Evolutionary conservation across 2,888 invertebrate species (phyloP).

Genomic region (Ophion ventricosus): DNA sequence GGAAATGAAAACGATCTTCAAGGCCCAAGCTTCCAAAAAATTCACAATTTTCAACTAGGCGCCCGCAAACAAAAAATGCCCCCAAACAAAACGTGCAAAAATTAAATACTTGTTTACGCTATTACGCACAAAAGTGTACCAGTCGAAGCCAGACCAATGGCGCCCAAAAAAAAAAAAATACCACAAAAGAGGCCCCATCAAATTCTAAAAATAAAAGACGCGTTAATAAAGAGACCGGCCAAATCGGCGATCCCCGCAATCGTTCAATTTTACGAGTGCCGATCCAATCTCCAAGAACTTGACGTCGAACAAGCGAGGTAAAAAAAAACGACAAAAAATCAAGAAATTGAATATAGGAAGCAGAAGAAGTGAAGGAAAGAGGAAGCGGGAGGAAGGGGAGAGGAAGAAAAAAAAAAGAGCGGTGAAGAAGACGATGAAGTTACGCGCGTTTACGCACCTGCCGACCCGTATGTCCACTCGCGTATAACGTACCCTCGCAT

Average conservation of each 20-base stretch:
- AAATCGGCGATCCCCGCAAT: background rate
- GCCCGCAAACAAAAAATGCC: too few species aligned
- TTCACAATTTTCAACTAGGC: too few species aligned
- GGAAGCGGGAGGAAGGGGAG: background rate
- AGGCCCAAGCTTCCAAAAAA: too few species aligned
- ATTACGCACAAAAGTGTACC: too few species aligned
- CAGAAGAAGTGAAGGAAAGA: background rate
- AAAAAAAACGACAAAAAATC: background rate
- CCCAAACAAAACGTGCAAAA: too few species aligned
- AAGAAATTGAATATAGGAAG: background rate
- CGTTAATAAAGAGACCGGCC: too few species aligned
- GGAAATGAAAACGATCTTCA: too few species aligned
- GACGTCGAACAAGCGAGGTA: background rate
- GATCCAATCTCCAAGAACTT: background rate
- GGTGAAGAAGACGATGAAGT: conserved; percentile 37
- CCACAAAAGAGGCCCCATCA: too few species aligned
- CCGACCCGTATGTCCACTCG: conserved; percentile 62
- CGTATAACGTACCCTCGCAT: conserved; percentile 54
- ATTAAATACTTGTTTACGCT: too few species aligned
- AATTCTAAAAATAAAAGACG: too few species aligned
- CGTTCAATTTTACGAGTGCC: background rate
- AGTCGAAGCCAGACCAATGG: too few species aligned
- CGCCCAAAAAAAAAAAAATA: too few species aligned
- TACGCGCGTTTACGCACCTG: conserved; percentile 63
- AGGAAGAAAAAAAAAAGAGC: conserved; percentile 25